phyloP scores from a whole-genome alignment of 1,140 invertebrate genomes.

The Caenorhabditis latens region DNA sequence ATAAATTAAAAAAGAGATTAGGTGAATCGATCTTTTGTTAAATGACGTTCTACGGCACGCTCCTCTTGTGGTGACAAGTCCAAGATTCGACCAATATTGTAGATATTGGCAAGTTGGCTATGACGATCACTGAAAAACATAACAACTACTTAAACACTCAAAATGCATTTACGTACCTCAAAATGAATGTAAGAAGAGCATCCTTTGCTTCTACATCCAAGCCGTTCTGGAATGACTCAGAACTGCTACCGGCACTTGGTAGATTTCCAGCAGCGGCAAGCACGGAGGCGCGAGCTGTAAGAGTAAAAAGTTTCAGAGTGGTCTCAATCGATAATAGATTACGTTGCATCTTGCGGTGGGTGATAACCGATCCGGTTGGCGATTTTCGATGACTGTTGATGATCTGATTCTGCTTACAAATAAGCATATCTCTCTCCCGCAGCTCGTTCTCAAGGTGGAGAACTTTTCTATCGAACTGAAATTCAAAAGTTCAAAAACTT shows the following conservation, averaged over 20 bases:
- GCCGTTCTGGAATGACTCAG: slow-evolving; percentile 56
- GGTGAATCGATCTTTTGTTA: slow-evolving; percentile 44
- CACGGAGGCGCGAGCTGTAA: slow-evolving; percentile 19
- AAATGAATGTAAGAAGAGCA: slow-evolving; percentile 26
- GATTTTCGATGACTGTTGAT: slow-evolving; percentile 57
- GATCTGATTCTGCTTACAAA: slow-evolving; percentile 57
- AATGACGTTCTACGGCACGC: slow-evolving; percentile 23
- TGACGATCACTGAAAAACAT: slow-evolving; percentile 42
- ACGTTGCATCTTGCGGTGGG: slow-evolving; percentile 26
- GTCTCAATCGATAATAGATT: neutral
- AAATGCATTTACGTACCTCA: slow-evolving; percentile 17
- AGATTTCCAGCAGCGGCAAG: slow-evolving; percentile 17
- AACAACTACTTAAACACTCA: neutral
- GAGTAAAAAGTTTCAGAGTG: too few relatives aligned
- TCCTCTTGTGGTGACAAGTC: slow-evolving; percentile 54
- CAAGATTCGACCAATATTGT: slow-evolving; percentile 52
- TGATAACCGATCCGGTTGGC: slow-evolving; percentile 46
- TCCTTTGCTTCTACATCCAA: slow-evolving; percentile 20
- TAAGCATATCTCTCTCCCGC: slow-evolving; percentile 57
- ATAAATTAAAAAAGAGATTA: slow-evolving; percentile 10
- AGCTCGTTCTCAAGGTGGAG: slow-evolving; percentile 58
- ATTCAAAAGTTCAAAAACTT: neutral
- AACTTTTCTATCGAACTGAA: slow-evolving; percentile 58
- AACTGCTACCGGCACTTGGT: slow-evolving; percentile 51
- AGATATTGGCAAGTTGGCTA: slow-evolving; percentile 56